phyloP scores from a whole-genome alignment of 2,797 vertebrate genomes.

The Catharus ustulatus region DNA sequence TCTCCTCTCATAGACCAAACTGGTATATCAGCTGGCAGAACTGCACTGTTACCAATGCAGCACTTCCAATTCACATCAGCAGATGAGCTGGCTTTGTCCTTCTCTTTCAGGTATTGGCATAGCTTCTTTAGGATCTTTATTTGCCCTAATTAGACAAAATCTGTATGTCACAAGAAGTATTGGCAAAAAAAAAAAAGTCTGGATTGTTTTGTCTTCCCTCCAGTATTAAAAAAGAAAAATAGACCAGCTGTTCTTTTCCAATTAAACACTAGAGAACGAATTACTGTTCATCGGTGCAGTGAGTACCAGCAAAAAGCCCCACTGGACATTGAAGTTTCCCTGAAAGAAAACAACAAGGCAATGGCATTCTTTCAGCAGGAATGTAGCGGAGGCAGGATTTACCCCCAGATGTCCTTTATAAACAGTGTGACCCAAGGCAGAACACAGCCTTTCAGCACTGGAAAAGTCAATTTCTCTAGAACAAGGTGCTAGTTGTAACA shows the following conservation, averaged over 20 bases:
- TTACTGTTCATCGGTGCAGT: not conserved
- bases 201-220: not conserved
- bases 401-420: not conserved
- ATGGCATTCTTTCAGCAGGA: not conserved
- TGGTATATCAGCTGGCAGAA: not conserved
- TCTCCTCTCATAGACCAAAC: constrained; percentile 3
- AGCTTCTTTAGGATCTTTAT: not conserved
- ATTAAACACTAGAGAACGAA: not conserved
- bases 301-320: not conserved
- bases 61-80: not conserved
- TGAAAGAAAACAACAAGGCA: not conserved
- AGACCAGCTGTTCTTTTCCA: not conserved
- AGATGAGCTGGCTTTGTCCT: not conserved
- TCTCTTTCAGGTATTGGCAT: not conserved
- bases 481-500: not conserved
- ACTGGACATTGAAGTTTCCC: not conserved
- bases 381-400: not conserved
- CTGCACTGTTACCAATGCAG: not conserved
- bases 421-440: not conserved
- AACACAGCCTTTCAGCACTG: not conserved
- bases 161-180: not conserved
- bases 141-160: not conserved
- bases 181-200: not conserved
- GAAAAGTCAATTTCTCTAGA: not conserved
- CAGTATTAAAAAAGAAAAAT: not conserved